These are phyloP conservation scores for Auanema sp. DNA, from an alignment of 2,888 invertebrate genomes.

Conservation along the genomic window DNA sequence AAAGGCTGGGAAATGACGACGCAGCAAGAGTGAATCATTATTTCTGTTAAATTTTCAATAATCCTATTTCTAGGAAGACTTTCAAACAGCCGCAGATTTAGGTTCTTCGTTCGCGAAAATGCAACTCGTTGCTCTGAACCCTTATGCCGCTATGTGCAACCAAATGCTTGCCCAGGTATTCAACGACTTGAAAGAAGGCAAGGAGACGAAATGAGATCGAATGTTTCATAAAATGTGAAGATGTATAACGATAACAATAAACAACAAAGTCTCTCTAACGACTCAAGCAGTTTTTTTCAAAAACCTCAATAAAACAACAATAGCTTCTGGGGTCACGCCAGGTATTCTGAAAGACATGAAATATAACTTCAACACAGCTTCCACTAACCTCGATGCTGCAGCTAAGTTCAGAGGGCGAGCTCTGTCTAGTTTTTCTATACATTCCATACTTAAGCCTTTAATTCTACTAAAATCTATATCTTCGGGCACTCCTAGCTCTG, in stretches of 20 bases:
- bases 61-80: conserved; percentile 71
- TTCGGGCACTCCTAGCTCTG: conserved; percentile 46
- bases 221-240: no score
- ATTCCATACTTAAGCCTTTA: conserved; percentile 74
- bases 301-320: conserved; percentile 42
- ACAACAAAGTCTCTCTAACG: not conserved
- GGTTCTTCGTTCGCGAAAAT: conserved; percentile 86
- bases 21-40: conserved; percentile 69
- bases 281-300: conserved; percentile 22
- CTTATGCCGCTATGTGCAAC: conserved; percentile 92
- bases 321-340: conserved; percentile 56
- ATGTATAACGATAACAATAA: not conserved
- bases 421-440: conserved; percentile 57
- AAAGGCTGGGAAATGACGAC: conserved; percentile 74
- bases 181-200: conserved; percentile 46
- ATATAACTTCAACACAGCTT: not conserved
- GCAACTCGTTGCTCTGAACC: conserved; percentile 82
- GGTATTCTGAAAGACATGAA: conserved; percentile 31
- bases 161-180: conserved; percentile 72
- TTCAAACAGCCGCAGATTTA: conserved; percentile 77
- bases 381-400: conserved; percentile 53
- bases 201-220: not conserved
- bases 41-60: no score
- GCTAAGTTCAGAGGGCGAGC: conserved; percentile 59
- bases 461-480: conserved; percentile 47